These are phyloP conservation scores for Agrotis segetum DNA, from an alignment of 2,888 invertebrate genomes.

Conservation along the genomic window DNA sequence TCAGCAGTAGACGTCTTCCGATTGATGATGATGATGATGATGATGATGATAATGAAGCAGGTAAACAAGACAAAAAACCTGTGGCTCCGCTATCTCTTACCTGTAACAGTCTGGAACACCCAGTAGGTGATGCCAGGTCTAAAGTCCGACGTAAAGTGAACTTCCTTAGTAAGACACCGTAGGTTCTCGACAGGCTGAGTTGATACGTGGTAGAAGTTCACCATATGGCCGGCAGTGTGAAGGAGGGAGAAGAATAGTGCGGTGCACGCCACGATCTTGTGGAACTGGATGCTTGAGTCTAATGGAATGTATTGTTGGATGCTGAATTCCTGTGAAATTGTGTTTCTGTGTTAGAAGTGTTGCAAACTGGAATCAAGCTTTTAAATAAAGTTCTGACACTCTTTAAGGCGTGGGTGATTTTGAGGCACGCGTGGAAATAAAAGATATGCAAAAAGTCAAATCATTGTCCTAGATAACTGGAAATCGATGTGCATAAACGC, in stretches of 20 bases:
- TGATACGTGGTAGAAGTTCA: constrained; percentile 99
- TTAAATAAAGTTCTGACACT: too few relatives aligned
- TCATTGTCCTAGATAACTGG: too few relatives aligned
- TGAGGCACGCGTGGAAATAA: too few relatives aligned
- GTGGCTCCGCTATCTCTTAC: constrained; percentile 81
- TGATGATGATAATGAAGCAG: too few relatives aligned
- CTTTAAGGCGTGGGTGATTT: too few relatives aligned
- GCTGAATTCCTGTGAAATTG: constrained; percentile 93
- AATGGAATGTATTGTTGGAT: constrained; percentile 98
- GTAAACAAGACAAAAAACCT: too few relatives aligned
- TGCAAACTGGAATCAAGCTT: background rate
- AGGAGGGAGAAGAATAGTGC: constrained; percentile 97
- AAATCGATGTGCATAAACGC: too few relatives aligned
- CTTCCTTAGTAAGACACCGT: constrained; percentile 97
- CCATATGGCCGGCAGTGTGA: constrained; percentile 98
- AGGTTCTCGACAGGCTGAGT: constrained; percentile 98
- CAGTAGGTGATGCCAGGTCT: constrained; percentile 98
- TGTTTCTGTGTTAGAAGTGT: background rate
- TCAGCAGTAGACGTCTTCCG: too few relatives aligned
- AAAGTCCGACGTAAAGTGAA: constrained; percentile 98
- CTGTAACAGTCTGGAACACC: constrained; percentile 98
- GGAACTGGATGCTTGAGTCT: constrained; percentile 99
- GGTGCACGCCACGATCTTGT: constrained; percentile 98
- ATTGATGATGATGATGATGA: too few relatives aligned
- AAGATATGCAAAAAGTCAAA: too few relatives aligned